phyloP scores from a whole-genome alignment of 2,797 vertebrate genomes.

The Orestias chungarensis region DNA sequence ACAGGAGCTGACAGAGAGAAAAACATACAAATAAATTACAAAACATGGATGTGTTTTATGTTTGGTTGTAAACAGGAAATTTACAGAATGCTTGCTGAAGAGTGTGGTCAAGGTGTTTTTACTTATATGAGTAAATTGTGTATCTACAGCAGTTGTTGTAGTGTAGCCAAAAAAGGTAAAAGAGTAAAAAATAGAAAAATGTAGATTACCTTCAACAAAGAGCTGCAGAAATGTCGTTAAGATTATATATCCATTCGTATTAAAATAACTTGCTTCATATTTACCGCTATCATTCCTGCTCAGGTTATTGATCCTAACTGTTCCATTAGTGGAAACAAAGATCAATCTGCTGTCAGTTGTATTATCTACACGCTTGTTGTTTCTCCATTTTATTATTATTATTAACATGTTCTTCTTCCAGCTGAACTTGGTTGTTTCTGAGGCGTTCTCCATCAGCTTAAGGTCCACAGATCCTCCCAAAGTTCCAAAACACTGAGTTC shows the following conservation, averaged over 20 bases:
- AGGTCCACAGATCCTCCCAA: neutral
- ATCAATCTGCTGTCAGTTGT: rapidly evolving
- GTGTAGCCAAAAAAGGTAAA: neutral
- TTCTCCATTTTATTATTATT: rapidly evolving
- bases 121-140: neutral
- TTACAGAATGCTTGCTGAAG: neutral
- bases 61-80: neutral
- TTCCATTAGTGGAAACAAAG: conserved; percentile 36
- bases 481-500: neutral
- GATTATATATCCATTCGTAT: rapidly evolving
- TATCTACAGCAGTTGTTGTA: neutral
- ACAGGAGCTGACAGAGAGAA: conserved; percentile 24
- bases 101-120: neutral
- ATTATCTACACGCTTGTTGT: rapidly evolving
- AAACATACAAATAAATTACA: neutral
- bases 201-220: neutral
- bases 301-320: conserved; percentile 40
- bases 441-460: rapidly evolving
- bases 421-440: rapidly evolving
- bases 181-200: neutral
- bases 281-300: conserved; percentile 15
- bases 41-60: neutral
- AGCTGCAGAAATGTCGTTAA: rapidly evolving
- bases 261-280: neutral
- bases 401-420: rapidly evolving